Conservation (phyloP, 1,140 invertebrate genomes). For the Drosophila lowei region DNA sequence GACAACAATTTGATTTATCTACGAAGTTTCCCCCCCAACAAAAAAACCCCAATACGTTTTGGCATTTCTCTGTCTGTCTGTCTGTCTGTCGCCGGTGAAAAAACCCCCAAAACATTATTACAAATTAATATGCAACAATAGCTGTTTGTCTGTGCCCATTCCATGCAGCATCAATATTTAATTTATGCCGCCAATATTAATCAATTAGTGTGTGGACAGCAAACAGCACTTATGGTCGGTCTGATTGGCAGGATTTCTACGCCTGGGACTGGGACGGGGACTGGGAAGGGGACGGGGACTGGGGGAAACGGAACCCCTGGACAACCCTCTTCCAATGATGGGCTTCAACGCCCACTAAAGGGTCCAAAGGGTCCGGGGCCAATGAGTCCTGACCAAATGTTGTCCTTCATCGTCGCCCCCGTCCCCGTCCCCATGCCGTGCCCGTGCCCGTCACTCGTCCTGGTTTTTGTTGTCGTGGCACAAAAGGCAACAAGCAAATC, state of each 20-base stretch:
- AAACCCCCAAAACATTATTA: slow-evolving; percentile 3
- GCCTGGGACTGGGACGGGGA: neutral
- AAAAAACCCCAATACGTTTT: too few relatives aligned
- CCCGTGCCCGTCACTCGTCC: too few relatives aligned
- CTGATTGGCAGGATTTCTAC: slow-evolving; percentile 59
- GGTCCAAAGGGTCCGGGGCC: slow-evolving; percentile 11
- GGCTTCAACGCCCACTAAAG: slow-evolving; percentile 43
- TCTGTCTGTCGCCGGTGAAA: neutral
- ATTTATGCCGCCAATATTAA: slow-evolving; percentile 70
- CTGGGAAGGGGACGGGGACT: too few relatives aligned
- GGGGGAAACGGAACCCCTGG: neutral
- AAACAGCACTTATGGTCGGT: slow-evolving; percentile 68
- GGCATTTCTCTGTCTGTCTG: too few relatives aligned
- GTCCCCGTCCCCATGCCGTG: neutral
- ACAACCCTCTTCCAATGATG: slow-evolving; percentile 36
- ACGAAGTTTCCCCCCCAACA: too few relatives aligned
- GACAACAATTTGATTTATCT: neutral
- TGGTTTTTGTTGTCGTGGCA: slow-evolving; percentile 24
- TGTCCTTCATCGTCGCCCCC: slow-evolving; percentile 26
- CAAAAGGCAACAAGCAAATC: slow-evolving; percentile 75
- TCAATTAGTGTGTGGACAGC: slow-evolving; percentile 75
- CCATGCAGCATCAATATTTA: slow-evolving; percentile 50
- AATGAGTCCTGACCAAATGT: slow-evolving; percentile 56
- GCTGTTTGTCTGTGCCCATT: slow-evolving; percentile 3
- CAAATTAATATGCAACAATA: slow-evolving; percentile 37